Conservation (phyloP, 2,797 vertebrate species). For the Amphiprion clarkii region DNA sequence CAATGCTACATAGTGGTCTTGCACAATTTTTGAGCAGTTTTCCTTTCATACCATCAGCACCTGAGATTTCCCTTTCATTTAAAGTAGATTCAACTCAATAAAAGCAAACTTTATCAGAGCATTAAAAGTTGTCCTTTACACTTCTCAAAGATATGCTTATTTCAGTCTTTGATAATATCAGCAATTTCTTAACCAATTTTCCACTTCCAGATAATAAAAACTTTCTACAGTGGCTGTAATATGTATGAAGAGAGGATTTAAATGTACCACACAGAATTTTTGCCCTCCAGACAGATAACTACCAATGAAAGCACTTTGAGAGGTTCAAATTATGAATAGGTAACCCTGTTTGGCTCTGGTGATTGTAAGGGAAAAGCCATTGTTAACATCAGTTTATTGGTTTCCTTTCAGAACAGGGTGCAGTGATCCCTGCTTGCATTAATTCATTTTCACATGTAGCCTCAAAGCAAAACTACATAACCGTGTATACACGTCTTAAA, state of each 20-base stretch:
- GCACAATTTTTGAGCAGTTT: no score
- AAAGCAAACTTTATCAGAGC: background rate
- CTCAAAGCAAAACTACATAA: background rate
- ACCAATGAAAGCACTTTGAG: background rate
- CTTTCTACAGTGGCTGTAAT: background rate
- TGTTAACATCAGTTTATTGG: slow-evolving; percentile 1
- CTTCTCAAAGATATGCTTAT: background rate
- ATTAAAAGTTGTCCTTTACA: background rate
- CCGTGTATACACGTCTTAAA: background rate
- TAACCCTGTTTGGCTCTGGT: background rate
- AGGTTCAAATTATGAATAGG: background rate
- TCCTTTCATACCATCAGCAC: no score
- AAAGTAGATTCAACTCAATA: background rate
- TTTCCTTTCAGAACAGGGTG: slow-evolving; percentile 4
- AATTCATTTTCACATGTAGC: slow-evolving; percentile 26
- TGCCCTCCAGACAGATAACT: background rate
- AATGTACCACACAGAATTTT: background rate
- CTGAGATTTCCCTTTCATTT: background rate
- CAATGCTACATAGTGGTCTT: no score
- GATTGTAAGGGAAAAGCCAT: background rate
- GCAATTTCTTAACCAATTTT: background rate
- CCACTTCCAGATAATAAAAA: background rate
- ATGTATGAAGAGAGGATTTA: background rate
- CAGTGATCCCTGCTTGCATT: slow-evolving; percentile 22
- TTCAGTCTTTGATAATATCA: background rate